Percentiles rank a stretch among this genome's conserved stretches.
Conservation (phyloP, 2,888 invertebrate species). For the Chirona hameri region DNA sequence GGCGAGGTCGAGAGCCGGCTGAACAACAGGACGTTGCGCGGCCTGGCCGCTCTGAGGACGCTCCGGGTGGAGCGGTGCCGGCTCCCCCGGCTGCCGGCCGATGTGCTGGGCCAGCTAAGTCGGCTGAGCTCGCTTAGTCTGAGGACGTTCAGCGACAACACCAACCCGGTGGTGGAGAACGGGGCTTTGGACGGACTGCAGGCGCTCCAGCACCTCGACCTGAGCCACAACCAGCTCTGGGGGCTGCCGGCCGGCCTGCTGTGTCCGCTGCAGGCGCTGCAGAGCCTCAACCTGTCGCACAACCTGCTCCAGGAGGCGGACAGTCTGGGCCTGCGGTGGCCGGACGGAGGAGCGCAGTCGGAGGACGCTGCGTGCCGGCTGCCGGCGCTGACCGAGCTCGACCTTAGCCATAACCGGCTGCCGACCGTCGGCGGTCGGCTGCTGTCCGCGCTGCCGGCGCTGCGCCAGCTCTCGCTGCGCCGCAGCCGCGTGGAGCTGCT, state of each 20-base stretch:
- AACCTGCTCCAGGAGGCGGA: slow-evolving; percentile 68
- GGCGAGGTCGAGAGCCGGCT: slow-evolving; percentile 74
- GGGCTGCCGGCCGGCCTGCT: slow-evolving; percentile 68
- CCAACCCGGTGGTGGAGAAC: slow-evolving; percentile 65
- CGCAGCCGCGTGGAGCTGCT: slow-evolving; percentile 71
- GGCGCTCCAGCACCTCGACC: slow-evolving; percentile 72
- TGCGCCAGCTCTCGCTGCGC: slow-evolving; percentile 66
- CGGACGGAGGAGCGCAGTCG: too few relatives aligned
- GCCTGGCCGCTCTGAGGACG: slow-evolving; percentile 65
- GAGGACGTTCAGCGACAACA: slow-evolving; percentile 71
- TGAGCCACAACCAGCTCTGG: slow-evolving; percentile 78
- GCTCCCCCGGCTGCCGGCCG: slow-evolving; percentile 67
- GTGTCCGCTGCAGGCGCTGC: slow-evolving; percentile 63
- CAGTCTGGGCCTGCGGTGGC: slow-evolving; percentile 69
- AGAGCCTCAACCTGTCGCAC: slow-evolving; percentile 66
- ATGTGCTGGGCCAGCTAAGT: slow-evolving; percentile 63
- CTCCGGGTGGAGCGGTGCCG: slow-evolving; percentile 73
- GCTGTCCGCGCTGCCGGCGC: slow-evolving; percentile 53
- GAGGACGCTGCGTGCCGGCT: slow-evolving; percentile 41
- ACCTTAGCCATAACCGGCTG: slow-evolving; percentile 71
- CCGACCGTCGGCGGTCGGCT: slow-evolving; percentile 64
- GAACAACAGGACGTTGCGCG: slow-evolving; percentile 36
- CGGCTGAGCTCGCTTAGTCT: slow-evolving; percentile 64
- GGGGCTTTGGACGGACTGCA: slow-evolving; percentile 71
- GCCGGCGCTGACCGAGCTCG: slow-evolving; percentile 51